Percentiles rank a stretch among this genome's conserved stretches.
These are phyloP conservation scores for Coluber constrictor DNA, from an alignment of 2,797 vertebrate genomes.

Conservation along the genomic window DNA sequence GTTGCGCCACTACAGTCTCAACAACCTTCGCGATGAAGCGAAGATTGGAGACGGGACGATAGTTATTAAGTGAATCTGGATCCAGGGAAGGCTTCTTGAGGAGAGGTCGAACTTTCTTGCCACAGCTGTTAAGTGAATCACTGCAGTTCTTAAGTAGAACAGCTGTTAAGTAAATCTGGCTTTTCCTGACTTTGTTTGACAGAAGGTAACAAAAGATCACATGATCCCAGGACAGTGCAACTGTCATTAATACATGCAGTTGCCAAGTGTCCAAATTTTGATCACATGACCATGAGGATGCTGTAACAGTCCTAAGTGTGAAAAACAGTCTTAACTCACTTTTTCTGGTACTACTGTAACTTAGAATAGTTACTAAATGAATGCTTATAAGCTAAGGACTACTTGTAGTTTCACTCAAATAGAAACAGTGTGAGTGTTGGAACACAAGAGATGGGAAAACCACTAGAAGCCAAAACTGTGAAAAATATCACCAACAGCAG, in stretches of 20 bases:
- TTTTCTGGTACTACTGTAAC: neutral
- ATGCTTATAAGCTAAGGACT: neutral
- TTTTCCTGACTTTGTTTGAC: neutral
- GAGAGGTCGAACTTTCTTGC: neutral
- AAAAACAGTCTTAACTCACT: neutral
- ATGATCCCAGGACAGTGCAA: neutral
- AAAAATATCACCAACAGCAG: neutral
- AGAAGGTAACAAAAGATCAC: neutral
- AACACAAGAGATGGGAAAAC: neutral
- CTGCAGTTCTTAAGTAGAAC: neutral
- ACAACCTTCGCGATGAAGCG: too few species aligned
- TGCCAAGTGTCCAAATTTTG: neutral
- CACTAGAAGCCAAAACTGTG: neutral
- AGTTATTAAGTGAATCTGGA: too few species aligned
- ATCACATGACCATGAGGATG: neutral
- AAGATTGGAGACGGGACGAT: too few species aligned
- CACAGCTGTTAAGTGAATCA: neutral
- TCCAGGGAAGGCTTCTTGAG: too few species aligned
- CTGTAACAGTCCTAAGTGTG: neutral
- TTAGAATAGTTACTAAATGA: neutral
- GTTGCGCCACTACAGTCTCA: too few species aligned
- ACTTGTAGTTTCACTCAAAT: neutral
- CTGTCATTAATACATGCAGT: neutral
- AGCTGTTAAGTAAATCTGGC: neutral
- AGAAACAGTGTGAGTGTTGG: neutral